Conservation (phyloP, 2,888 invertebrate species). For the Chymomyza caudatula region DNA sequence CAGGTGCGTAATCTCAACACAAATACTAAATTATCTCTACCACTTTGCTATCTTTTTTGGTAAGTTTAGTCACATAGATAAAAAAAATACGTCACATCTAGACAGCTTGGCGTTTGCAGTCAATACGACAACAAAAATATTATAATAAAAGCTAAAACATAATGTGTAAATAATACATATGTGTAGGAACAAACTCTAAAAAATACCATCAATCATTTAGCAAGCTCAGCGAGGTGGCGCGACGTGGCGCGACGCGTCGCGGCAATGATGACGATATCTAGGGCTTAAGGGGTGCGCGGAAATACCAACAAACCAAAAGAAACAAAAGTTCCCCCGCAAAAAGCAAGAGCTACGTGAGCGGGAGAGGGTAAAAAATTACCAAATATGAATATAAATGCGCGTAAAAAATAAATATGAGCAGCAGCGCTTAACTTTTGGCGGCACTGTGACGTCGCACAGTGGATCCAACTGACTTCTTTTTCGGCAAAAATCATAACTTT, state of each 20-base stretch:
- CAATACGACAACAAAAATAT: constrained; percentile 23
- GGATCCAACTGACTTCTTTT: no score
- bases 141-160: constrained; percentile 50
- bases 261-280: not conserved
- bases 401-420: constrained; percentile 23
- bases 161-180: constrained; percentile 52
- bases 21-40: not conserved
- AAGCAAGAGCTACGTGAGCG: constrained; percentile 22
- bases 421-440: constrained; percentile 20
- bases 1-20: constrained; percentile 50
- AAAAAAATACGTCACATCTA: constrained; percentile 17
- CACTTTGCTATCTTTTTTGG: not conserved
- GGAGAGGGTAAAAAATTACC: constrained; percentile 44
- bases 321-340: constrained; percentile 44
- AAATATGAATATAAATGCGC: constrained; percentile 65
- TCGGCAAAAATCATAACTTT: no score
- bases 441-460: not conserved
- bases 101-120: constrained; percentile 53
- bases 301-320: constrained; percentile 19
- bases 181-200: constrained; percentile 41
- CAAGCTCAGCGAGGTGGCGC: constrained; percentile 52
- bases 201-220: constrained; percentile 64
- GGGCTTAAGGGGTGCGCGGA: not conserved
- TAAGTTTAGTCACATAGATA: not conserved
- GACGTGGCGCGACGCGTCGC: constrained; percentile 50